Conservation (phyloP, 2,888 invertebrate genomes). For the Acrocera orbiculus region DNA sequence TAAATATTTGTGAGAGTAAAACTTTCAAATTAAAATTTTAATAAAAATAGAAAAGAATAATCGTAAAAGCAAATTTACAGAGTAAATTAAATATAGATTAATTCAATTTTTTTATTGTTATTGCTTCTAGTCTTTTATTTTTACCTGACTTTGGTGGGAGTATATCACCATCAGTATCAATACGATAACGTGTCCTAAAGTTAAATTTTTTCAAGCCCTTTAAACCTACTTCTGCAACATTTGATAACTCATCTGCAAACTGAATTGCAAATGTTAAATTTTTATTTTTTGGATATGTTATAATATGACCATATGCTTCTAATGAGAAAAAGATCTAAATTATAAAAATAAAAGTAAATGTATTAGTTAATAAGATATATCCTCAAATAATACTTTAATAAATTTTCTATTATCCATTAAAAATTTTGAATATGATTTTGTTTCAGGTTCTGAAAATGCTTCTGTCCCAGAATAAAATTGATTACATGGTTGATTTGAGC, state of each 20-base stretch:
- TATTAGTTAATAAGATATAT: background rate
- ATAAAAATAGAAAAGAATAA: no score
- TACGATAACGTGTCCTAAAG: constrained; percentile 25
- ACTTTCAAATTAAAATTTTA: no score
- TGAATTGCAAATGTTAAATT: constrained; percentile 24
- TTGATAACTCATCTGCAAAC: constrained; percentile 26
- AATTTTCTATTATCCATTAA: constrained; percentile 39
- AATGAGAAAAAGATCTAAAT: constrained; percentile 42
- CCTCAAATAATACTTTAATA: constrained; percentile 34
- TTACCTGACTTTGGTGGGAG: constrained; percentile 24
- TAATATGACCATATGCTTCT: constrained; percentile 51
- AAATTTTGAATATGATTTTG: constrained; percentile 45
- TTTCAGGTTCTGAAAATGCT: constrained; percentile 66
- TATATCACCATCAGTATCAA: constrained; percentile 27
- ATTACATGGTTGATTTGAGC: constrained; percentile 55
- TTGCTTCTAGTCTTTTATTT: background rate
- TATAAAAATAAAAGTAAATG: constrained; percentile 10
- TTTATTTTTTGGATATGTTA: constrained; percentile 38
- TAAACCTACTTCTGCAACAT: constrained; percentile 28
- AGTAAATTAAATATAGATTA: no score
- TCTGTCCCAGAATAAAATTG: constrained; percentile 55
- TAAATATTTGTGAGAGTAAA: no score
- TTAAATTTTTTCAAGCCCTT: constrained; percentile 25
- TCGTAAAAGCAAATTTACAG: no score
- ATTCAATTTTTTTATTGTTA: no score